Evolutionary conservation across 2,797 vertebrate species (phyloP), one percentile per base, ranked within the genome.

Genomic region (Brachyrhaphis roseni): DNA sequence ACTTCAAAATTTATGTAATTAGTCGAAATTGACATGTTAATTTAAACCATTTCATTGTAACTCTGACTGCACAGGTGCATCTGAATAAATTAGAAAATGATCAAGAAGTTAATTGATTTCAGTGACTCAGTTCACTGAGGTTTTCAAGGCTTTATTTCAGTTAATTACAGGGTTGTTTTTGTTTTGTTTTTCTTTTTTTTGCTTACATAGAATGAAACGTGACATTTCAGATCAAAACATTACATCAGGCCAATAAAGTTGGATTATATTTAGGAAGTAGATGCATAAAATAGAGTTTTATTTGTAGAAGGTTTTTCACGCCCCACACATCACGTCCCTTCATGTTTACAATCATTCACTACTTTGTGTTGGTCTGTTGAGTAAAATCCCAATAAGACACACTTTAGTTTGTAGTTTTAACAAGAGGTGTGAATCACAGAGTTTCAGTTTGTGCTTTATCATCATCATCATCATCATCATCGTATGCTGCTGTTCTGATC

Each of bases 401-500:
- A 2, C 18, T 41, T n/a, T 6, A n/a, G 36, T 45, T 70, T 45
- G 20, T 43, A 13, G 41, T 15, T n/a, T 26, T 28, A 45, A 15
- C 15, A 41, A 43, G 5, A 41, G 64, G 20, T 23, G 20, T 20
- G 64, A 70, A 70, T 43, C 39, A n/a, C 36, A 41, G 39, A 41
- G 39, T 70, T 43, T 26, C 23, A 70, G 39, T 43, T 70, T 0
- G 12, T 70, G 23, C 49, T 53, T 53, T 23, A 13, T 5, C 66
- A 43, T 70, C 34, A 16, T 72, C 23, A 49, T 49, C 47, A 18
- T 20, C 49, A 23, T 72, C 26, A 10, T 26, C n/a, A n/a, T n/a
- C 20, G 8, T 51, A n/a, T 82, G 1, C 16, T 23, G 1, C 31
- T 70, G 46, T 53, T 84, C 72, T 71, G 72, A 80, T n/a, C 75